These are phyloP conservation scores for Ptychobarbus kaznakovi DNA, from an alignment of 2,797 vertebrate species.

Conservation along the genomic window DNA sequence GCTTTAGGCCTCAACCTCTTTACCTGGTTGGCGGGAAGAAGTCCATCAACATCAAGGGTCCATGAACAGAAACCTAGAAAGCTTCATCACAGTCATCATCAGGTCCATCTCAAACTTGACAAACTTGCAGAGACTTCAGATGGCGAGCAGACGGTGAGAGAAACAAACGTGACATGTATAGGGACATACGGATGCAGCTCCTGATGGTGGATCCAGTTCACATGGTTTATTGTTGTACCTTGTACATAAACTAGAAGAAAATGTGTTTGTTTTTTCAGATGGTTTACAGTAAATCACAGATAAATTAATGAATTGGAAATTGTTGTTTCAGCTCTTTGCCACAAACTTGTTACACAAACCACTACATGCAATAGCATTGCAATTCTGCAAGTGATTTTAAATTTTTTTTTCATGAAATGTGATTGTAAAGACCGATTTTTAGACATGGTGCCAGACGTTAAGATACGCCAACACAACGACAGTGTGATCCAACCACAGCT, in stretches of 20 bases:
- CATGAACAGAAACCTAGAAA: conserved; percentile 65
- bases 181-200: conserved; percentile 49
- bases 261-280: background rate
- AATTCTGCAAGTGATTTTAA: background rate
- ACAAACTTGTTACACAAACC: background rate
- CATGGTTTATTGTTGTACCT: conserved; percentile 33
- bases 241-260: conserved; percentile 57
- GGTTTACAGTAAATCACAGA: conserved; percentile 8
- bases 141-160: conserved; percentile 53
- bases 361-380: background rate
- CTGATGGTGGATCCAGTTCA: background rate
- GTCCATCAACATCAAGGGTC: conserved; percentile 72
- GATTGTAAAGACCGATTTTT: background rate
- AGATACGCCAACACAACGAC: conserved; percentile 36
- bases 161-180: conserved; percentile 29
- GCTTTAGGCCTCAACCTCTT: conserved; percentile 75
- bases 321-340: background rate
- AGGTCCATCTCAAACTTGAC: conserved; percentile 37
- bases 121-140: conserved; percentile 63
- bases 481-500: conserved; percentile 6
- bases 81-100: conserved; percentile 56
- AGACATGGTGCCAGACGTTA: conserved; percentile 41
- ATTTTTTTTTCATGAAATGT: conserved; percentile 24
- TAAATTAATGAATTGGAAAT: conserved; percentile 30
- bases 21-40: conserved; percentile 80